phyloP scores from a whole-genome alignment of 2,113 vertebrate genomes.

The Myotis brandtii region DNA sequence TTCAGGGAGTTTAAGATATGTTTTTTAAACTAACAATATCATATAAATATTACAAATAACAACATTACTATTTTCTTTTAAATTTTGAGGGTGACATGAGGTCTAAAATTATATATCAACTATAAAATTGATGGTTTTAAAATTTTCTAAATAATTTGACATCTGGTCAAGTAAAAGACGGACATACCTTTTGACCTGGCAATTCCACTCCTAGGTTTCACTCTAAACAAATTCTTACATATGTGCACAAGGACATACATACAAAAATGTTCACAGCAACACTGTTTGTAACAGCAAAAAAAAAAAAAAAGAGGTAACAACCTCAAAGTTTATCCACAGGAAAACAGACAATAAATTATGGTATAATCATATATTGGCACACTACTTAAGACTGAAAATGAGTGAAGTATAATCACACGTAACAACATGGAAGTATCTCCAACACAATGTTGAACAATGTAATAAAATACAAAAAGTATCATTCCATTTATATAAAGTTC shows the following conservation, averaged over 20 bases:
- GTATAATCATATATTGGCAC: not conserved
- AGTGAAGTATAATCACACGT: not conserved
- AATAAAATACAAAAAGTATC: constrained; percentile 23
- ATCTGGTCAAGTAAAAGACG: not conserved
- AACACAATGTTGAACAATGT: not conserved
- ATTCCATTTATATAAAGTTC: constrained; percentile 1
- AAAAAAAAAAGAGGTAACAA: not conserved
- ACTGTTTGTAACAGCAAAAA: not conserved
- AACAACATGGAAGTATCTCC: not conserved
- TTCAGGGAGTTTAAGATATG: not conserved
- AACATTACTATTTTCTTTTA: constrained; percentile 8
- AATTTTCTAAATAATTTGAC: constrained; percentile 30
- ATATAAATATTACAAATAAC: not conserved
- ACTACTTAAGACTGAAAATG: not conserved
- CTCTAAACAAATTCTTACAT: not conserved
- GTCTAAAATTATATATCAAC: not conserved
- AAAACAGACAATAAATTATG: not conserved
- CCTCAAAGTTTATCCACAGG: not conserved
- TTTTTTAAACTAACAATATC: not conserved
- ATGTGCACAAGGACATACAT: not conserved
- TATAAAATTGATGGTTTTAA: constrained; percentile 5
- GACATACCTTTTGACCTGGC: not conserved
- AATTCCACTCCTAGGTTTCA: constrained; percentile 18
- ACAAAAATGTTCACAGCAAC: not conserved
- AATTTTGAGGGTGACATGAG: not conserved